Percentiles rank a stretch among this genome's conserved stretches.
These are phyloP conservation scores for Athalia cordata DNA, from an alignment of 2,888 invertebrate species.

Conservation along the genomic window DNA sequence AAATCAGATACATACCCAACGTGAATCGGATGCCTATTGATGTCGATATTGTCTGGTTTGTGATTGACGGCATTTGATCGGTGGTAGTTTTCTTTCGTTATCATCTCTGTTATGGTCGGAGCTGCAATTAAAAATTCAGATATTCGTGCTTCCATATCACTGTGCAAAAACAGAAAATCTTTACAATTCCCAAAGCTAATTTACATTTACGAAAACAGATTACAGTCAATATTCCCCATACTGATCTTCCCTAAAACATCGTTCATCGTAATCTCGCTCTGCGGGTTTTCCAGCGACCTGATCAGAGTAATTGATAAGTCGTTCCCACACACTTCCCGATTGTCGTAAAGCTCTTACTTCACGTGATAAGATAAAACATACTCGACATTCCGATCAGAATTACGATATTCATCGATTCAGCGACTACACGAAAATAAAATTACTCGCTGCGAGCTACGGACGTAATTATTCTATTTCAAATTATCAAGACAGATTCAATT, in stretches of 20 bases:
- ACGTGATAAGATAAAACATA: too few species aligned
- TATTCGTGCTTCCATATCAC: not conserved
- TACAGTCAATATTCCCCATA: not conserved
- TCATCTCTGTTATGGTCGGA: constrained; percentile 71
- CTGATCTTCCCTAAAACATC: too few species aligned
- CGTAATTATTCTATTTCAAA: not conserved
- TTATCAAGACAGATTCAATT: not conserved
- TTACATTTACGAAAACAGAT: not conserved
- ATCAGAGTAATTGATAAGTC: too few species aligned
- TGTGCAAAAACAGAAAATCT: not conserved
- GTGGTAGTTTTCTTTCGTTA: constrained; percentile 73
- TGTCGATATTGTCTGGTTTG: constrained; percentile 79
- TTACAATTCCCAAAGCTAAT: not conserved
- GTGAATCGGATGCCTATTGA: constrained; percentile 79
- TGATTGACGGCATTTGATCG: constrained; percentile 75
- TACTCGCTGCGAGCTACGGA: too few species aligned
- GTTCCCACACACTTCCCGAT: too few species aligned
- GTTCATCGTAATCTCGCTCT: too few species aligned
- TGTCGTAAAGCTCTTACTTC: too few species aligned
- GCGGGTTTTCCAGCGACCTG: too few species aligned
- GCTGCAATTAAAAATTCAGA: constrained; percentile 57
- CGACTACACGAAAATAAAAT: too few species aligned
- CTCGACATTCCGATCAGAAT: too few species aligned
- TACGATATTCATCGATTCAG: too few species aligned
- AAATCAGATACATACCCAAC: constrained; percentile 76